Base-by-base conservation (phyloP, 1,140 invertebrate species). In the Diabrotica virgifera region DNA sequence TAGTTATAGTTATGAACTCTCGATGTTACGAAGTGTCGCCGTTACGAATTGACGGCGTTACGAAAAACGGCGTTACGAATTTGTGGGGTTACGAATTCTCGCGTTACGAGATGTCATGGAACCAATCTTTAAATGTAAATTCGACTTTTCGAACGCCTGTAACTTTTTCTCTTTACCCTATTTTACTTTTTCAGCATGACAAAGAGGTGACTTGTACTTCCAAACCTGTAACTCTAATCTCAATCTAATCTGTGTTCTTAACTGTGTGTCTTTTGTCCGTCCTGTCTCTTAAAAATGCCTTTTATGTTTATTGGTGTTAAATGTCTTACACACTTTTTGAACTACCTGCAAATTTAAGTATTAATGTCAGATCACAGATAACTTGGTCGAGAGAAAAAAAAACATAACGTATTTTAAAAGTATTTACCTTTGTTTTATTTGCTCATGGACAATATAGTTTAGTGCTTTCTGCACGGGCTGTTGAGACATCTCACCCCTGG, bases 121-220 rank as follows among this genome's bases (percentile, higher is more conserved):
- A n/a, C 46, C 55, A 11, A 35, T 46, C 38, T 46, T 5, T 53
- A 53, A 35, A 62, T 38, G 35, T 54, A 53, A 55, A 10, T 63
- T 63, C 59, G 52, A 36, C 38, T 55, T 60, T 61, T 59, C 40
- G 10, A 24, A 56, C 57, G 54, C 62, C 51, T 55, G 24, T 62
- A 36, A 55, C 36, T 62, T n/a, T 37, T 52, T 56, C 35, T 36
- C 12, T 14, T 40, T 52, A 61, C 50, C 13, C 50, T 65, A 46
- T 57, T 36, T 40, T 63, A 53, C 57, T 65, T 62, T 24, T 64
- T 62, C 56, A 69, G 70, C 70, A 71, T 71, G 70, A 63, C 61
- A 69, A 13, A 62, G 40, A 73, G 73, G 74, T 76, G 74, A 76
- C 73, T 69, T 73, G 74, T 76, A 76, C 74, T 76, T 74, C 74